Evolutionary conservation across 2,888 invertebrate species (phyloP).

Genomic region (Cecidostiba fungosa): DNA sequence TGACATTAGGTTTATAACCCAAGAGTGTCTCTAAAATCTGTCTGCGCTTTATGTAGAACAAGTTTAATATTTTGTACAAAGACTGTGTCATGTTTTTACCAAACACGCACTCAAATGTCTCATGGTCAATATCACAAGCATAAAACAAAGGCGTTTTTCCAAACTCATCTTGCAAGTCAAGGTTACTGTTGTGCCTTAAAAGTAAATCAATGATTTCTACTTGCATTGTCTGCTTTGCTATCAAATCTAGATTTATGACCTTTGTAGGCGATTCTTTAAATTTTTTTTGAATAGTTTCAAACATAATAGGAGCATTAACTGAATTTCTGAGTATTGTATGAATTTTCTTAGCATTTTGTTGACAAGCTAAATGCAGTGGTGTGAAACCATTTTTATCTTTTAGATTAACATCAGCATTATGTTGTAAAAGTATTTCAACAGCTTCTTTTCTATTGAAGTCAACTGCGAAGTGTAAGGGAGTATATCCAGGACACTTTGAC

Average conservation of each 20-base stretch:
- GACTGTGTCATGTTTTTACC: conserved; percentile 13
- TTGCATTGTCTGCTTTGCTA: conserved; percentile 38
- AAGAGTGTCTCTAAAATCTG: conserved; percentile 35
- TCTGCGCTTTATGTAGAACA: conserved; percentile 18
- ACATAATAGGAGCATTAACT: not conserved
- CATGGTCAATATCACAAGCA: conserved; percentile 51
- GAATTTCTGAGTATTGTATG: conserved; percentile 41
- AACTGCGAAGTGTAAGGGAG: conserved; percentile 55
- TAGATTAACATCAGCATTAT: conserved; percentile 36
- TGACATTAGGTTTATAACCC: conserved; percentile 26
- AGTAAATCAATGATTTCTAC: conserved; percentile 55
- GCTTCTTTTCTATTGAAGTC: conserved; percentile 23
- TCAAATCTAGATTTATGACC: conserved; percentile 15
- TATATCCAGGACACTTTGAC: conserved; percentile 41
- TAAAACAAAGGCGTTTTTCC: conserved; percentile 51
- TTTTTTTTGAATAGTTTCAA: conserved; percentile 17
- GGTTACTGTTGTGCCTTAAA: conserved; percentile 48
- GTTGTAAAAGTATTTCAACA: conserved; percentile 43
- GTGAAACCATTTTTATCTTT: conserved; percentile 42
- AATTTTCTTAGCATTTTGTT: conserved; percentile 47
- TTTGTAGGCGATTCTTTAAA: conserved; percentile 31
- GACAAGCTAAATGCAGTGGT: conserved; percentile 53
- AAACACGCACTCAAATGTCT: conserved; percentile 36
- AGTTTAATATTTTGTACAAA: not conserved
- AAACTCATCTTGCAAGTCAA: conserved; percentile 25